These are phyloP conservation scores for Acanthococcus lagerstroemiae DNA, from an alignment of 2,888 invertebrate genomes.

Conservation along the genomic window DNA sequence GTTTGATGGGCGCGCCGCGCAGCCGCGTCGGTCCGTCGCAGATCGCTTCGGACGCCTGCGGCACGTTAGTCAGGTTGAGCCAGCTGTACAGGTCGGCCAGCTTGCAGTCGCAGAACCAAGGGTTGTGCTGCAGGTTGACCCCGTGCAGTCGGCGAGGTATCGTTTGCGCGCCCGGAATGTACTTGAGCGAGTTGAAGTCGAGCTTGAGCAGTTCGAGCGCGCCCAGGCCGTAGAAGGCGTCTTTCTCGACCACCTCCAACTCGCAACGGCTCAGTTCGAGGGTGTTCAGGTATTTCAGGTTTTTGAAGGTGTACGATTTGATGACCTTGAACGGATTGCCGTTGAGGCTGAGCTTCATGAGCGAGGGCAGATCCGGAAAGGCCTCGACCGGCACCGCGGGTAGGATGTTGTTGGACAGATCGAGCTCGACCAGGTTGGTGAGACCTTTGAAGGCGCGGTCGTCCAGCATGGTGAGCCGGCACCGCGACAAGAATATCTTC, in stretches of 20 bases:
- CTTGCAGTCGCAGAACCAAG: constrained; percentile 81
- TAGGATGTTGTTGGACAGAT: constrained; percentile 71
- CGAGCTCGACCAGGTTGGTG: constrained; percentile 77
- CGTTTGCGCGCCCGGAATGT: constrained; percentile 58
- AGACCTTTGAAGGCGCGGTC: constrained; percentile 71
- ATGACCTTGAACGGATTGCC: constrained; percentile 70
- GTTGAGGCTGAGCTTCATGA: constrained; percentile 72
- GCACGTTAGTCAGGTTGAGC: constrained; percentile 65
- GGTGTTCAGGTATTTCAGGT: constrained; percentile 63
- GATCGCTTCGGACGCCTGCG: constrained; percentile 65
- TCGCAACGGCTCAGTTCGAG: constrained; percentile 74
- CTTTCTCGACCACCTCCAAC: constrained; percentile 63
- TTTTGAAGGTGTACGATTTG: constrained; percentile 60
- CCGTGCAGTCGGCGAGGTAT: constrained; percentile 69
- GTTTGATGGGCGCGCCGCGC: constrained; percentile 56
- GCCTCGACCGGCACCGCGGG: constrained; percentile 67
- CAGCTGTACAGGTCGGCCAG: constrained; percentile 65
- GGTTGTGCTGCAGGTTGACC: constrained; percentile 72
- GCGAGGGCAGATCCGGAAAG: constrained; percentile 63
- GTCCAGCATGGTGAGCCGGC: constrained; percentile 66
- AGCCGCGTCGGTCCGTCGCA: constrained; percentile 62
- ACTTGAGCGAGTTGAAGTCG: constrained; percentile 67
- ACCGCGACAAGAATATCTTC: constrained; percentile 70
- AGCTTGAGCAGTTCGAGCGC: constrained; percentile 75
- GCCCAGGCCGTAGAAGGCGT: constrained; percentile 69